Percentiles rank a stretch among this genome's conserved stretches.
These are phyloP conservation scores for Tautogolabrus adspersus DNA, from an alignment of 2,113 vertebrate species.

Conservation along the genomic window DNA sequence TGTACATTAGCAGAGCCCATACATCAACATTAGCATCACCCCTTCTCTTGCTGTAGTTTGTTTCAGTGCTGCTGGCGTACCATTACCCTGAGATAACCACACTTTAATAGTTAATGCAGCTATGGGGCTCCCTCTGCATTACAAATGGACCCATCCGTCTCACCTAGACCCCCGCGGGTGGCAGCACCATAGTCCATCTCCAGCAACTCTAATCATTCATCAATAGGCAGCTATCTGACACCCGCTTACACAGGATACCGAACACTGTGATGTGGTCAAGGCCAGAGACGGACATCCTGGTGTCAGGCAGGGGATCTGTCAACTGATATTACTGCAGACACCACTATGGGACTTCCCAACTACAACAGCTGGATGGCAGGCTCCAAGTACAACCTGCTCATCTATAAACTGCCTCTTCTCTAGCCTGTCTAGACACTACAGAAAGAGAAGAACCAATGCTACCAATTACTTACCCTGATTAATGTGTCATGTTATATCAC, in stretches of 20 bases:
- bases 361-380: constrained; percentile 57
- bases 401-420: background rate
- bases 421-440: constrained; percentile 27
- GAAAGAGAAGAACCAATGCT: background rate
- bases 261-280: constrained; percentile 69
- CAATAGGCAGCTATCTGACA: constrained; percentile 75
- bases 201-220: constrained; percentile 78
- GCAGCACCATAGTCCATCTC: constrained; percentile 61
- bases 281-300: constrained; percentile 75
- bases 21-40: constrained; percentile 54
- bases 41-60: constrained; percentile 51
- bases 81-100: constrained; percentile 80
- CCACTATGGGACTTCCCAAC: constrained; percentile 31
- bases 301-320: constrained; percentile 68
- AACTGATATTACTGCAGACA: constrained; percentile 70
- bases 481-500: background rate
- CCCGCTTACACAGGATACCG: constrained; percentile 60
- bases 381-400: constrained; percentile 22
- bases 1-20: constrained; percentile 24
- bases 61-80: constrained; percentile 64
- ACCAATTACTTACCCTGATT: constrained; percentile 2
- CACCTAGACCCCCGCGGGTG: constrained; percentile 67
- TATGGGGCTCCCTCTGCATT: constrained; percentile 74
- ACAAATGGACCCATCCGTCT: constrained; percentile 79
- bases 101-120: constrained; percentile 84